These are phyloP conservation scores for Thysanoteuthis rhombus DNA, from an alignment of 2,888 invertebrate genomes.

Conservation along the genomic window DNA sequence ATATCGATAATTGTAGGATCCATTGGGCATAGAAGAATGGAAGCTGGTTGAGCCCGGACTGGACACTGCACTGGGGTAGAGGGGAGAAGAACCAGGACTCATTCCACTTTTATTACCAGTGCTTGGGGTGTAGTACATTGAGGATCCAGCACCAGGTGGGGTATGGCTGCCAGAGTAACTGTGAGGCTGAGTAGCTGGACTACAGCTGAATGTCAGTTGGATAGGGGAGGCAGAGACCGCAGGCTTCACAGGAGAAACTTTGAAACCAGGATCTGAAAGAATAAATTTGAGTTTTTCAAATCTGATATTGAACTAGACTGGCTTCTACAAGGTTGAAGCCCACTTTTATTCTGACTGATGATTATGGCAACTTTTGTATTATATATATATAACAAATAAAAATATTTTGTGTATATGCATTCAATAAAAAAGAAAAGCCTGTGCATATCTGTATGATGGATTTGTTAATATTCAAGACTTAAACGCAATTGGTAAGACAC, in stretches of 20 bases:
- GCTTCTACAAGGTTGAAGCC: no score
- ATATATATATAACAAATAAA: no score
- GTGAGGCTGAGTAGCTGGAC: slow-evolving; percentile 41
- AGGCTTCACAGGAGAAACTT: slow-evolving; percentile 46
- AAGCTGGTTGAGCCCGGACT: slow-evolving; percentile 14
- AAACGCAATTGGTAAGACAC: no score
- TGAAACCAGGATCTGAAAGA: slow-evolving; percentile 56
- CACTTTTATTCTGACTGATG: no score
- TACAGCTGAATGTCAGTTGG: slow-evolving; percentile 40
- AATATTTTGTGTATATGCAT: no score
- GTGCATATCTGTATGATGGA: no score
- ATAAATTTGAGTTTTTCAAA: no score
- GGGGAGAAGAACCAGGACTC: slow-evolving; percentile 33
- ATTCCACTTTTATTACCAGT: slow-evolving; percentile 38
- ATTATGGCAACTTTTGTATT: no score
- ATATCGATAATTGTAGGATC: background rate
- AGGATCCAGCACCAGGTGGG: slow-evolving; percentile 42
- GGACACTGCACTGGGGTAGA: slow-evolving; percentile 27
- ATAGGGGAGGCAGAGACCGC: slow-evolving; percentile 35
- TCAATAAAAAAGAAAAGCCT: background rate
- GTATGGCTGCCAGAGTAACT: slow-evolving; percentile 42
- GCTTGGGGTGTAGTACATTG: slow-evolving; percentile 42
- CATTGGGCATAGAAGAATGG: slow-evolving; percentile 21
- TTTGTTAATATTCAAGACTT: no score
- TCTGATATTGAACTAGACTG: no score